These are phyloP conservation scores for Trichomycterus rosablanca DNA, from an alignment of 2,113 vertebrate genomes.

Conservation along the genomic window DNA sequence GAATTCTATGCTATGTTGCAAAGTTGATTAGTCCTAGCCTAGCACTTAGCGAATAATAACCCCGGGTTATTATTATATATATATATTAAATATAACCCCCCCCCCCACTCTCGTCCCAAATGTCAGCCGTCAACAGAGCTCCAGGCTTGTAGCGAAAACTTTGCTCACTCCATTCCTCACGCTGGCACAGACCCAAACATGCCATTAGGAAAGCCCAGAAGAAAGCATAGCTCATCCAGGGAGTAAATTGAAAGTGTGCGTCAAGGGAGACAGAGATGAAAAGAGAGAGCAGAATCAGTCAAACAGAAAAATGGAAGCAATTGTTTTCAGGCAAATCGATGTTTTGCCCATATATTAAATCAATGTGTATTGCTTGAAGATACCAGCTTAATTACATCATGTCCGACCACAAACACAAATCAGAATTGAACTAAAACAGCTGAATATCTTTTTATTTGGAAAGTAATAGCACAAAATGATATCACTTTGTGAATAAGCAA, in stretches of 20 bases:
- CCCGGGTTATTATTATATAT: not conserved
- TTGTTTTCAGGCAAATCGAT: slow-evolving; percentile 5
- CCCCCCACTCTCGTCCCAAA: slow-evolving; percentile 20
- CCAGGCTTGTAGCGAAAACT: not conserved
- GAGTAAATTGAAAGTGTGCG: not conserved
- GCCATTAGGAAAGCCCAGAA: slow-evolving; percentile 6
- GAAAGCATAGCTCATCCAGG: not conserved
- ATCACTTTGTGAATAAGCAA: no score
- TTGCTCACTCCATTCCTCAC: not conserved
- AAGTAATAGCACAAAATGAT: no score
- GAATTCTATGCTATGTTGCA: not conserved
- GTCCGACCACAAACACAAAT: no score
- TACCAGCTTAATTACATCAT: no score
- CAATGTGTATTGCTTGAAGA: no score
- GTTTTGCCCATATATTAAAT: not conserved
- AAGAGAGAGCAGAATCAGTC: not conserved
- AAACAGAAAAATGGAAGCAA: slow-evolving; percentile 13
- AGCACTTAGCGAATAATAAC: slow-evolving; percentile 15
- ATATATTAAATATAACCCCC: slow-evolving; percentile 14
- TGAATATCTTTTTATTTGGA: no score
- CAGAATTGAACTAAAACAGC: no score
- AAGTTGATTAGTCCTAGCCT: not conserved
- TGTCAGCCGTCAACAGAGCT: slow-evolving; percentile 18
- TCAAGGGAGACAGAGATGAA: not conserved
- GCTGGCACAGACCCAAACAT: slow-evolving; percentile 2